A percentile compares a stretch with the other conserved stretches of the same genome.
Conservation (phyloP, 2,888 invertebrate species). For the Calliphora vomitoria region DNA sequence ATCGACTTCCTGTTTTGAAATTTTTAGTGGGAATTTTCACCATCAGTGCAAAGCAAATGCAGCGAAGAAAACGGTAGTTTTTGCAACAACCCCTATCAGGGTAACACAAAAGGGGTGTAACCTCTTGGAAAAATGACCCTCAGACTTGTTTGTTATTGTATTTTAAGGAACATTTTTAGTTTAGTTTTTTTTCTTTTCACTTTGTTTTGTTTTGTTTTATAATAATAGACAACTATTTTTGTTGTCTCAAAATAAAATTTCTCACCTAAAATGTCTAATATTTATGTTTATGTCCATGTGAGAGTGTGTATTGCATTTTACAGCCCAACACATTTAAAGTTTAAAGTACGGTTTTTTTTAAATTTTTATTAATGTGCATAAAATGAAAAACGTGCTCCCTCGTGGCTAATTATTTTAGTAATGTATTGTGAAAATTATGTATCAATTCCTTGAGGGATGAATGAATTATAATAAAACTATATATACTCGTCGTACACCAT, state of each 20-base stretch:
- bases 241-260: conserved; percentile 27
- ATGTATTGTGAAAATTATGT: conserved; percentile 70
- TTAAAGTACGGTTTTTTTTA: conserved; percentile 15
- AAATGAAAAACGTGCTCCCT: conserved; percentile 69
- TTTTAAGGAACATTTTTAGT: conserved; percentile 31
- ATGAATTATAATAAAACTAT: conserved; percentile 37
- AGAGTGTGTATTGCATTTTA: neutral
- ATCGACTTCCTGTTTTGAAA: conserved; percentile 58
- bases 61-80: neutral
- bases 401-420: conserved; percentile 73
- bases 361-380: conserved; percentile 50
- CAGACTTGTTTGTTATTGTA: conserved; percentile 12
- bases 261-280: conserved; percentile 41
- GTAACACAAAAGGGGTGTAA: conserved; percentile 57
- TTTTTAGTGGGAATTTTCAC: conserved; percentile 60
- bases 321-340: neutral
- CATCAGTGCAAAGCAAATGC: conserved; percentile 61
- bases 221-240: conserved; percentile 1
- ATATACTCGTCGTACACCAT: conserved; percentile 20
- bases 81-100: conserved; percentile 58
- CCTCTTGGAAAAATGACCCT: conserved; percentile 61
- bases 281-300: neutral
- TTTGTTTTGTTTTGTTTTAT: conserved; percentile 25
- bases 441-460: conserved; percentile 66
- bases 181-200: neutral